Base-by-base conservation (phyloP, 1,140 invertebrate genomes). In the Heliconius congener region DNA sequence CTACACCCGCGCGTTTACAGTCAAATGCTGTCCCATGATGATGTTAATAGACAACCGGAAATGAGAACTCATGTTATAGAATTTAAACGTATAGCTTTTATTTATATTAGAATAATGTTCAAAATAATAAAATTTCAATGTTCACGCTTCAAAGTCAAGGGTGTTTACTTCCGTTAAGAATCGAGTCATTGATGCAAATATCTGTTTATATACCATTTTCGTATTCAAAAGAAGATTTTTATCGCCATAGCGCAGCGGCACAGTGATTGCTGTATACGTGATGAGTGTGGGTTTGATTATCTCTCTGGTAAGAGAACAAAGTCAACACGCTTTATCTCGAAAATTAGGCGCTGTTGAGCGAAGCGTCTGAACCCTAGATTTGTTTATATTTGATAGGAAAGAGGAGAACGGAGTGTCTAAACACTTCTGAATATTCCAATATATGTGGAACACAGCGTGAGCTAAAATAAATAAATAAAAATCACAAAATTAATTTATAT, bases 111-210 rank as follows among this genome's bases (percentile, higher is more conserved):
- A 27, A 66, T 66, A 66, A 66, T 66, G 60, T 66, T 66, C 60
- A 66, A 66, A 66, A 66, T 66, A 66, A 66, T 16, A 27, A 57
- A n/a, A 11, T n/a, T n/a, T 23, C 8, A 66, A 30, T 66, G 60
- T 66, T 66, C 60, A 66, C 60, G 60, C 60, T 66, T 27, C 60
- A 66, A 66, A 27, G 60, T 66, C 60, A 66, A 66, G 60, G 60
- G 60, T 66, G 60, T 66, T 66, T n/a, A 66, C 23, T 66, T 66
- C 60, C 60, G 60, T 27, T 66, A 30, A 27, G 60, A 66, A 66
- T 66, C 19, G n/a, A 60, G 57, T 60, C 60, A 66, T n/a, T 66
- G 19, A 66, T 23, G 23, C 60, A 30, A 27, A 27, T 27, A 13
- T 66, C n/a, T 27, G n/a, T 27, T 66, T 66, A 27, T 66, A 16